Base-by-base conservation (phyloP, 1,140 invertebrate genomes). In the Heliconius eleuchia region DNA sequence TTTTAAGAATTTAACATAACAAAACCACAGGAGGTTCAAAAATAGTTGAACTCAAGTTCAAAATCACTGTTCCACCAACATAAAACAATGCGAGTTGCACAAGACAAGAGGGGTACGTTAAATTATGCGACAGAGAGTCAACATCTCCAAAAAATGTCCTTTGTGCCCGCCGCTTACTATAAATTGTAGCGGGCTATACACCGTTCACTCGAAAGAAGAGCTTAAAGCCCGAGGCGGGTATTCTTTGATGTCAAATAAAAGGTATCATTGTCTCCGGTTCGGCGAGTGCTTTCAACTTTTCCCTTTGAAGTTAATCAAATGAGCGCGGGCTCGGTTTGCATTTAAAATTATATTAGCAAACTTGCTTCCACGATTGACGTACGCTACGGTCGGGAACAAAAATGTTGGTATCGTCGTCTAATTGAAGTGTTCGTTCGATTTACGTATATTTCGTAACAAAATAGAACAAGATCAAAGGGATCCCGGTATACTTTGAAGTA, bases 221-320 rank as follows among this genome's bases (percentile, higher is more conserved):
- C 85, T 88, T 86, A 85, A 88, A 88, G 83, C 85, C 80, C 80
- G 84, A 82, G 85, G 83, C 85, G 86, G 89, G 86, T 85, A 82
- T 87, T 90, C 89, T 93, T 93, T 91, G 90, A 93, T 90, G 88
- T 92, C 85, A 87, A 90, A 92, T 92, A 93, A 92, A 93, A 93
- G 90, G 90, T 91, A 93, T 93, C 88, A 92, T 93, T 92, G 91
- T 93, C 91, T 91, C 88, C 89, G 90, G 88, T 89, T 88, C 87
- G 89, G 82, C 87, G 88, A 92, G 87, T 85, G 89, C 90, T 93
- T 91, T 93, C 86, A 92, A 89, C 87, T 89, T 89, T 89, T 88
- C 89, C 83, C 90, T 93, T 93, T 93, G 91, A 93, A 91, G 91
- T 92, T 89, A 91, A 92, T 92, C 89, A 92, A 93, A 93, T 93